A percentile compares a stretch with the other conserved stretches of the same genome.
These are phyloP conservation scores for Agonopterix alstromeriana DNA, from an alignment of 2,888 invertebrate genomes.

Conservation along the genomic window DNA sequence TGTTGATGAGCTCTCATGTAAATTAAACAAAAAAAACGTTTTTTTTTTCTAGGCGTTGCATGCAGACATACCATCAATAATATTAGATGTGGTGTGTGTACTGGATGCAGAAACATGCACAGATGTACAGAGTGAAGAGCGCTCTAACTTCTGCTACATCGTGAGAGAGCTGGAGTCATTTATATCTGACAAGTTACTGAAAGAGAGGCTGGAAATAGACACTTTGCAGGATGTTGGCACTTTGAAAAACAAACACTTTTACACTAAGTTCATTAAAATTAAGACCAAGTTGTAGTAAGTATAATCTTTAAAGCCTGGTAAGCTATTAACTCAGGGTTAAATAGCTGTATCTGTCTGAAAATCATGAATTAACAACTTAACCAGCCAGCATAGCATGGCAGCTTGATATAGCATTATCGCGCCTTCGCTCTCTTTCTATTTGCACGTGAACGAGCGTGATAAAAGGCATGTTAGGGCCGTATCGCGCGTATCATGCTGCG, in stretches of 20 bases:
- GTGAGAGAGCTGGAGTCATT: constrained; percentile 89
- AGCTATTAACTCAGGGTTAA: too few relatives aligned
- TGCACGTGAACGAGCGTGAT: too few relatives aligned
- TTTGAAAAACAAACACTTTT: constrained; percentile 91
- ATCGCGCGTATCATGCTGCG: too few relatives aligned
- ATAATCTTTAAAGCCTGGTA: constrained; percentile 11
- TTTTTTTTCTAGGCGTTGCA: constrained; percentile 79
- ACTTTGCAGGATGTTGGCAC: constrained; percentile 94
- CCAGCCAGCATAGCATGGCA: too few relatives aligned
- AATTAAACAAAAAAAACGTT: neutral
- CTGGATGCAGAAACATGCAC: constrained; percentile 88
- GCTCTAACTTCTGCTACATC: constrained; percentile 85
- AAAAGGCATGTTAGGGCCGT: too few relatives aligned
- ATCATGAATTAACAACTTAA: too few relatives aligned
- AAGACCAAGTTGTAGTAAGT: constrained; percentile 99
- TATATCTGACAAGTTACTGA: constrained; percentile 90
- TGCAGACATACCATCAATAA: constrained; percentile 87
- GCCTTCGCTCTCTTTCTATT: too few relatives aligned
- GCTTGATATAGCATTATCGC: too few relatives aligned
- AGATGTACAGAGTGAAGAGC: constrained; percentile 83
- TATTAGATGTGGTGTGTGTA: constrained; percentile 90
- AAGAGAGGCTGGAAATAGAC: constrained; percentile 95
- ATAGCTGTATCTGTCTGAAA: too few relatives aligned
- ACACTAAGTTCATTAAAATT: constrained; percentile 97
- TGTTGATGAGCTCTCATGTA: neutral